Conservation (phyloP, 2,113 vertebrate genomes). For the Phalacrocorax pelagicus region DNA sequence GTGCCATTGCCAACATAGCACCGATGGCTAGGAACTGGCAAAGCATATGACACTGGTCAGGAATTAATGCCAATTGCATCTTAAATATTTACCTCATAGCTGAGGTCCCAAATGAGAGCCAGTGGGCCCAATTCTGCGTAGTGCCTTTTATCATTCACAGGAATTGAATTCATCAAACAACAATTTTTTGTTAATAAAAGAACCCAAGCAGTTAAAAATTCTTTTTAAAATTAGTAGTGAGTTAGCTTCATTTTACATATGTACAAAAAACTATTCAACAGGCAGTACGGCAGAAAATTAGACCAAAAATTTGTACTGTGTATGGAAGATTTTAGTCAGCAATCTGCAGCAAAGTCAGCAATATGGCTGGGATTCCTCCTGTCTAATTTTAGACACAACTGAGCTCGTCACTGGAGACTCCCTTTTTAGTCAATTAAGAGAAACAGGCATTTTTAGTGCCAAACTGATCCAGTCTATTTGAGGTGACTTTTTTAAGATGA, state of each 20-base stretch:
- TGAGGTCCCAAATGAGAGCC: not conserved
- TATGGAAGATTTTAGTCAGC: not conserved
- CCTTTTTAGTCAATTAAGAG: not conserved
- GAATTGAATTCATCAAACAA: not conserved
- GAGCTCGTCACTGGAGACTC: not conserved
- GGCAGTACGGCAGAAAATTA: not conserved
- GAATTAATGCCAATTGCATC: not conserved
- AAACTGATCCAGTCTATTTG: not conserved
- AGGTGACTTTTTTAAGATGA: not conserved
- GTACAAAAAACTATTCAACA: not conserved
- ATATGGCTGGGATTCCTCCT: slow-evolving; percentile 24
- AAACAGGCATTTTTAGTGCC: not conserved
- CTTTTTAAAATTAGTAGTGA: not conserved
- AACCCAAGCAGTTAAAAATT: not conserved
- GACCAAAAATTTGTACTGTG: not conserved
- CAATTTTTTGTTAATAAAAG: not conserved
- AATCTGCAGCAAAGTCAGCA: slow-evolving; percentile 32
- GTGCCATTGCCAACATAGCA: slow-evolving; percentile 81
- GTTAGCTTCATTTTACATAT: not conserved
- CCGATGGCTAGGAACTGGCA: slow-evolving; percentile 70
- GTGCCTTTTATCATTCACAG: not conserved
- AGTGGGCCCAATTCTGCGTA: not conserved
- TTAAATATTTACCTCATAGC: not conserved
- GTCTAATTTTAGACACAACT: slow-evolving; percentile 28
- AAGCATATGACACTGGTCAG: not conserved